Evolutionary conservation across 2,113 vertebrate species (phyloP).

Genomic region (Mustelus asterias): DNA sequence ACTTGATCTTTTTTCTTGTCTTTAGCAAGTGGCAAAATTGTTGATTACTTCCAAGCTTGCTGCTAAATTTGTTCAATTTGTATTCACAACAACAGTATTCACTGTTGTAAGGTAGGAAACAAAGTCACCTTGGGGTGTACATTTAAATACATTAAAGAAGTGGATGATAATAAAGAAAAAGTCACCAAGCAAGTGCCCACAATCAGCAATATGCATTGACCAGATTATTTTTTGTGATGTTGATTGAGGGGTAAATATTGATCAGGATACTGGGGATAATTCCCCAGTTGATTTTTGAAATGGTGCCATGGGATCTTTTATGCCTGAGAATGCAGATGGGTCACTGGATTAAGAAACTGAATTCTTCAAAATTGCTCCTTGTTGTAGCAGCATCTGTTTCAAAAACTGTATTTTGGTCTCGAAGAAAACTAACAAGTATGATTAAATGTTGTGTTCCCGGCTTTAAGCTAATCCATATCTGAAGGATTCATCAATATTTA

Average conservation of each 20-base stretch:
- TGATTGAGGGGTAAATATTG: background rate
- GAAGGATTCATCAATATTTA: background rate
- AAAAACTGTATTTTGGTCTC: background rate
- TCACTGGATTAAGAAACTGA: background rate
- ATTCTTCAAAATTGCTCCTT: background rate
- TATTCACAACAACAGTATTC: too few species aligned
- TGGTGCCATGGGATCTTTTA: background rate
- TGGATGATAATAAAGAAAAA: too few species aligned
- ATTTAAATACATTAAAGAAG: too few species aligned
- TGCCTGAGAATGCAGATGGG: background rate
- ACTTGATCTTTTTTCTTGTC: background rate
- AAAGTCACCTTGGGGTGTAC: too few species aligned
- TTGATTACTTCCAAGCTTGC: background rate
- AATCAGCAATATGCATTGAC: background rate
- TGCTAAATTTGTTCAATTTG: background rate
- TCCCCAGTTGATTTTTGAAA: background rate
- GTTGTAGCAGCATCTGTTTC: background rate
- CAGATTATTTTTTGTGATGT: background rate
- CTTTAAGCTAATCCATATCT: background rate
- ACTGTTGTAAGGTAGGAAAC: background rate
- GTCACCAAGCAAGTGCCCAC: too few species aligned
- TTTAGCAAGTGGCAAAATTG: background rate
- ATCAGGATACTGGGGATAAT: background rate
- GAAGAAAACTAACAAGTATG: background rate
- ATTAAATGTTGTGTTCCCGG: background rate